Percentiles rank a stretch among this genome's conserved stretches.
phyloP scores from a whole-genome alignment of 2,797 vertebrate species.

The Balearica regulorum region DNA sequence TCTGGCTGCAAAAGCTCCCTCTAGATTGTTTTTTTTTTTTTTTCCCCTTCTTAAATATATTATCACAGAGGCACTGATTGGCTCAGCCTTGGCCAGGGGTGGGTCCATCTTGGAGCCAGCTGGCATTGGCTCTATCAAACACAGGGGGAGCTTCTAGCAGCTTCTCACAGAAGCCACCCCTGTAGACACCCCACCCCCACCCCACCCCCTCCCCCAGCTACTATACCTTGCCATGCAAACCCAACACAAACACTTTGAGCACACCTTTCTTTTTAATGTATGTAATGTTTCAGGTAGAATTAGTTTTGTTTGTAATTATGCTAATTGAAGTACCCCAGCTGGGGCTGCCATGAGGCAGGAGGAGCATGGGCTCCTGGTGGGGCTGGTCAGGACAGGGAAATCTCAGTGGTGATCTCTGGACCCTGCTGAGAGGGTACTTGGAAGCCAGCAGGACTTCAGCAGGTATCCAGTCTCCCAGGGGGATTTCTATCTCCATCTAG shows the following conservation, averaged over 20 bases:
- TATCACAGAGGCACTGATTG: no score
- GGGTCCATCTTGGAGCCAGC: no score
- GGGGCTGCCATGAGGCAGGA: rapidly evolving
- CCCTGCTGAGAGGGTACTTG: rapidly evolving
- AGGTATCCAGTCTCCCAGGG: not conserved
- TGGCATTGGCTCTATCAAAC: no score
- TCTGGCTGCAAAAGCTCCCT: no score
- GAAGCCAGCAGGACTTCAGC: not conserved
- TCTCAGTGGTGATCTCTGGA: not conserved
- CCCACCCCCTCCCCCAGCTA: no score
- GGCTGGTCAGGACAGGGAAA: rapidly evolving
- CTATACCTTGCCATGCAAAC: no score
- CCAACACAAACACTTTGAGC: not conserved
- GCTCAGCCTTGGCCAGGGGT: no score
- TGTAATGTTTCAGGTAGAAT: not conserved
- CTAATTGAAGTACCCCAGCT: not conserved
- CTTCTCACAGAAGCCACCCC: no score
- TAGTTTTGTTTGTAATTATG: not conserved
- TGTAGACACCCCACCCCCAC: no score
- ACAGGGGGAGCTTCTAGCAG: no score
- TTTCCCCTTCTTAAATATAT: no score
- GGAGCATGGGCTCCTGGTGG: rapidly evolving
- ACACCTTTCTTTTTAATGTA: not conserved
- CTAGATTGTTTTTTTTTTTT: no score
- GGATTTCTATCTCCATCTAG: not conserved